phyloP scores from a whole-genome alignment of 2,888 invertebrate genomes.

The Drosophila setosimentum region DNA sequence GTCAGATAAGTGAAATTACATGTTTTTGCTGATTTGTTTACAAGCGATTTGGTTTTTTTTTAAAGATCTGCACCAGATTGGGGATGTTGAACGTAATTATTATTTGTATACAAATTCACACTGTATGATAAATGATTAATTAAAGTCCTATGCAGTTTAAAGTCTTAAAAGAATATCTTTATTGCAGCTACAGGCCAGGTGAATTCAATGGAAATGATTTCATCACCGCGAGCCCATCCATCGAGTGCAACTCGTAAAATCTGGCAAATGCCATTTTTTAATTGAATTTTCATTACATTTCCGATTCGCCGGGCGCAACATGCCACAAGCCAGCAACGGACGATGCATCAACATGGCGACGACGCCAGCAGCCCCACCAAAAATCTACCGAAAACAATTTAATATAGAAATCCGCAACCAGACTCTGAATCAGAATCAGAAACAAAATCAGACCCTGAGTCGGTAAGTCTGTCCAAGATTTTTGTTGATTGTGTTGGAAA shows the following conservation, averaged over 20 bases:
- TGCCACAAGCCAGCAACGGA: conserved; percentile 36
- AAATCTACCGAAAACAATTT: conserved; percentile 65
- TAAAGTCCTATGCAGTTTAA: conserved; percentile 36
- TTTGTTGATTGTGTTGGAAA: conserved; percentile 43
- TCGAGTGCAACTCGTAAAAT: conserved; percentile 58
- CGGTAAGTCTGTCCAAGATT: conserved; percentile 51
- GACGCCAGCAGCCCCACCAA: conserved; percentile 14
- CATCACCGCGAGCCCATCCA: conserved; percentile 30
- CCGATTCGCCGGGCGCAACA: conserved; percentile 64
- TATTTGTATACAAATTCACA: conserved; percentile 16
- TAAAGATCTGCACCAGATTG: not conserved
- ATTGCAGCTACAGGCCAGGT: conserved; percentile 1
- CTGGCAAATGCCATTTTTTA: conserved; percentile 77
- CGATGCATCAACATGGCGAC: conserved; percentile 16
- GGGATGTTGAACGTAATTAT: conserved; percentile 9
- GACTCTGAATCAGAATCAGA: conserved; percentile 19
- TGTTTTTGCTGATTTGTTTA: conserved; percentile 67
- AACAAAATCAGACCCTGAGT: conserved; percentile 20
- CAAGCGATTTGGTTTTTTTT: conserved; percentile 33
- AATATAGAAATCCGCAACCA: conserved; percentile 51
- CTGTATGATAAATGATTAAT: conserved; percentile 12
- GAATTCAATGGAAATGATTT: conserved; percentile 10
- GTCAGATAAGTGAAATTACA: conserved; percentile 80
- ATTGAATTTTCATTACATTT: conserved; percentile 79
- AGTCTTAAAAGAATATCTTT: conserved; percentile 19